These are phyloP conservation scores for Chrosomus eos DNA, from an alignment of 2,797 vertebrate species.

Conservation along the genomic window DNA sequence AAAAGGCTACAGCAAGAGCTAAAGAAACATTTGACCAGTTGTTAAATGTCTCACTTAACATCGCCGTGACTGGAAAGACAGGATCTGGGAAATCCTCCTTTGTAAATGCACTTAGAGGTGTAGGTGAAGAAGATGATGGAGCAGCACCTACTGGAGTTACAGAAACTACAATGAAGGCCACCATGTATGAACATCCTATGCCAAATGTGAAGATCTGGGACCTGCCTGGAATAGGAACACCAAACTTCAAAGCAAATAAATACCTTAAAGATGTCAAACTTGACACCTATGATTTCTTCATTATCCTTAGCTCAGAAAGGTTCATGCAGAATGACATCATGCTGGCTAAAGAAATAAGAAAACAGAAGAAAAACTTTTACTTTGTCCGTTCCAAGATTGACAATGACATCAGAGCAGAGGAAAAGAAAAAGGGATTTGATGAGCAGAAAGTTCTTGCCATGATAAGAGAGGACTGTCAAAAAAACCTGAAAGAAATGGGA, in stretches of 20 bases:
- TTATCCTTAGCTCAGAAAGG: slow-evolving; percentile 49
- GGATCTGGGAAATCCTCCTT: slow-evolving; percentile 59
- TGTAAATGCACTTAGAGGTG: slow-evolving; percentile 50
- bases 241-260: slow-evolving; percentile 53
- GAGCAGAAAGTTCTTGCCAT: slow-evolving; percentile 33
- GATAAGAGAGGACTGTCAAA: slow-evolving; percentile 43
- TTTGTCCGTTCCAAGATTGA: slow-evolving; percentile 60
- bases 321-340: slow-evolving; percentile 53
- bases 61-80: slow-evolving; percentile 49
- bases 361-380: slow-evolving; percentile 54
- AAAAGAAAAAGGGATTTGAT: slow-evolving; percentile 57
- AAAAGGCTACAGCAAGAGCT: slow-evolving; percentile 33
- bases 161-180: slow-evolving; percentile 51
- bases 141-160: slow-evolving; percentile 45
- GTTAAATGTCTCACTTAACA: slow-evolving; percentile 50
- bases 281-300: slow-evolving; percentile 56
- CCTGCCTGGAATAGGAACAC: slow-evolving; percentile 58
- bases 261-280: slow-evolving; percentile 56
- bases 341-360: slow-evolving; percentile 51
- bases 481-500: slow-evolving; percentile 32
- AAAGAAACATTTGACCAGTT: slow-evolving; percentile 30
- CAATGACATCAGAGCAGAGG: slow-evolving; percentile 49
- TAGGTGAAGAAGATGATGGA: slow-evolving; percentile 35
- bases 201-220: slow-evolving; percentile 59
- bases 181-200: slow-evolving; percentile 47